A percentile compares a stretch with the other conserved stretches of the same genome.
Evolutionary conservation across 2,797 vertebrate species (phyloP).

Genomic region (Sternarchorhynchus goeldii): DNA sequence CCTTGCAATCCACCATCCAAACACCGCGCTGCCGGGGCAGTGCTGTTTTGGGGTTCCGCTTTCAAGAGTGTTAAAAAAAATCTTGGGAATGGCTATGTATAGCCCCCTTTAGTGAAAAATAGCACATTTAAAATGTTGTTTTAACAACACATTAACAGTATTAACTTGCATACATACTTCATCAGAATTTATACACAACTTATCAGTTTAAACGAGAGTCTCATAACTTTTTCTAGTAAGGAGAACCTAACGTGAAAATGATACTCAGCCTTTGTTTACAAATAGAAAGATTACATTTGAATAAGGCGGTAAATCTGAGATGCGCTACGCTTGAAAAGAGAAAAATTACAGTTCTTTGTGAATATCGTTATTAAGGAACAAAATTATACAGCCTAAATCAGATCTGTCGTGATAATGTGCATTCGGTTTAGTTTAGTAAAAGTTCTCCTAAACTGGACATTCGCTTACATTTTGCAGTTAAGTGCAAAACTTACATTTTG

Average conservation of each 20-base stretch:
- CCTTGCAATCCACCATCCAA: constrained; percentile 60
- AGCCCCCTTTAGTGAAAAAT: neutral
- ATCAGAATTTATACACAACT: neutral
- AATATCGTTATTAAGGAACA: no score
- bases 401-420: neutral
- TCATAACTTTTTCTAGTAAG: neutral
- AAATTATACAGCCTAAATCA: neutral
- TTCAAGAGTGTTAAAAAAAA: constrained; percentile 5
- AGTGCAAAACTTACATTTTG: no score
- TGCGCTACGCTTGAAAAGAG: no score
- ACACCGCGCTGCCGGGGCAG: constrained; percentile 5
- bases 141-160: neutral
- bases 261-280: neutral
- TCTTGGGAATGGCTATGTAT: neutral
- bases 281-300: neutral
- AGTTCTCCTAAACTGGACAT: no score
- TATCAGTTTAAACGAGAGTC: no score
- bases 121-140: constrained; percentile 9
- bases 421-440: no score
- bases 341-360: no score
- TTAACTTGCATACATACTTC: neutral
- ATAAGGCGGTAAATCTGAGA: no score
- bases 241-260: neutral
- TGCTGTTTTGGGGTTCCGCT: constrained; percentile 25
- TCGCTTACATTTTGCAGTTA: no score